A percentile compares a stretch with the other conserved stretches of the same genome.
phyloP scores from a whole-genome alignment of 2,113 vertebrate species.

The Conger conger region DNA sequence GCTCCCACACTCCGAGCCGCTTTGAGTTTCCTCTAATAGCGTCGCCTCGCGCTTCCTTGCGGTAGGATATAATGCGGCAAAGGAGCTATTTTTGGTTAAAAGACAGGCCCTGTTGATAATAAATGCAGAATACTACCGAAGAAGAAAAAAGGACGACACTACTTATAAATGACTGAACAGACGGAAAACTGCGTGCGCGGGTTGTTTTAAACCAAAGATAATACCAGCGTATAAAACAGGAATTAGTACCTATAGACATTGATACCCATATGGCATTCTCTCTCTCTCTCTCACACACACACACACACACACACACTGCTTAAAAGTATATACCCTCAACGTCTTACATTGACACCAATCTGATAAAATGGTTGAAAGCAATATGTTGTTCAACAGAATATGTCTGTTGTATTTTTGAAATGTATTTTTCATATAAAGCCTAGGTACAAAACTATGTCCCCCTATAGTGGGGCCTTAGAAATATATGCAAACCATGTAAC shows the following conservation, averaged over 20 bases:
- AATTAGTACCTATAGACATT: slow-evolving; percentile 32
- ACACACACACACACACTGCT: background rate
- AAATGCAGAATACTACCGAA: slow-evolving; percentile 54
- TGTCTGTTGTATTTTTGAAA: background rate
- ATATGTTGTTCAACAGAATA: background rate
- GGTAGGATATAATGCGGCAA: slow-evolving; percentile 59
- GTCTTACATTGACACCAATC: background rate
- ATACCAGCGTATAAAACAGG: slow-evolving; percentile 17
- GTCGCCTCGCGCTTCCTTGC: slow-evolving; percentile 51
- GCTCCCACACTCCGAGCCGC: slow-evolving; percentile 52
- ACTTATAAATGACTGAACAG: background rate
- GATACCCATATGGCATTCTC: background rate
- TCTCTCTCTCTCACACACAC: background rate
- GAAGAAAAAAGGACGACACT: background rate
- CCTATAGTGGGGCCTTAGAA: too few species aligned
- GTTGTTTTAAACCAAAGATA: slow-evolving; percentile 4
- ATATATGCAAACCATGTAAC: too few species aligned
- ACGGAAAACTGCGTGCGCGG: background rate
- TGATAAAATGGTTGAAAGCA: background rate
- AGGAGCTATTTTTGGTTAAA: slow-evolving; percentile 59
- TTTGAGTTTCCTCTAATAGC: slow-evolving; percentile 69
- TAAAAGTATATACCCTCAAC: background rate
- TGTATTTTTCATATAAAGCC: background rate
- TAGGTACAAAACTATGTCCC: too few species aligned
- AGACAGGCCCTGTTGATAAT: slow-evolving; percentile 58